Evolutionary conservation across 2,888 invertebrate genomes (phyloP).

Genomic region (Sialis lutaria): DNA sequence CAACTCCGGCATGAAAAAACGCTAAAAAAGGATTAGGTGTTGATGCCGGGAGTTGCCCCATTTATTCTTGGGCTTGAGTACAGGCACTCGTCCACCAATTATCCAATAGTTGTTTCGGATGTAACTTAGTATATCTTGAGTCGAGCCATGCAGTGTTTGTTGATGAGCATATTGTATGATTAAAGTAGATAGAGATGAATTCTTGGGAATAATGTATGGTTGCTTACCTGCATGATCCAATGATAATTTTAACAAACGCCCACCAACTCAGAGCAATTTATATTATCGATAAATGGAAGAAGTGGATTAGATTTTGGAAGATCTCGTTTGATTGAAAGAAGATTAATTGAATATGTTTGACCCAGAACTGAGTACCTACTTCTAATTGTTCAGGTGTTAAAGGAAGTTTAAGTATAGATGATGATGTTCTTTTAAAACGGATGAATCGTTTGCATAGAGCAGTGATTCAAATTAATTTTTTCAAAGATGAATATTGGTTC

Average conservation of each 20-base stretch:
- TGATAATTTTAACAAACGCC: neutral
- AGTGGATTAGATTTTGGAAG: neutral
- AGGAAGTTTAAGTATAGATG: no score
- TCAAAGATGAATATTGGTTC: no score
- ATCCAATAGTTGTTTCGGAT: neutral
- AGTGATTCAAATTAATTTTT: no score
- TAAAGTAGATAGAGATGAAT: neutral
- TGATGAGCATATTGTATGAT: neutral
- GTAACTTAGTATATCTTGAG: neutral
- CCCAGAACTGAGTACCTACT: no score
- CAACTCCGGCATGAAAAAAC: no score
- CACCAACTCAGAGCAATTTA: neutral
- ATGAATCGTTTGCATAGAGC: no score
- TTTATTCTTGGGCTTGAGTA: neutral
- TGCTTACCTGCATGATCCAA: neutral
- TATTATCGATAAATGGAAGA: neutral
- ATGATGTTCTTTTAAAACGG: no score
- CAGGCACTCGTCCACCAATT: neutral
- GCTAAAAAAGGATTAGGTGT: no score
- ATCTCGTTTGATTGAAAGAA: no score
- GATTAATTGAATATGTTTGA: no score
- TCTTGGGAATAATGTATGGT: neutral
- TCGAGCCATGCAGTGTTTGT: neutral
- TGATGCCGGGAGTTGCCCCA: neutral
- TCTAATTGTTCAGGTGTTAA: no score